phyloP scores from a whole-genome alignment of 2,888 invertebrate species.

The Tachina lurida region DNA sequence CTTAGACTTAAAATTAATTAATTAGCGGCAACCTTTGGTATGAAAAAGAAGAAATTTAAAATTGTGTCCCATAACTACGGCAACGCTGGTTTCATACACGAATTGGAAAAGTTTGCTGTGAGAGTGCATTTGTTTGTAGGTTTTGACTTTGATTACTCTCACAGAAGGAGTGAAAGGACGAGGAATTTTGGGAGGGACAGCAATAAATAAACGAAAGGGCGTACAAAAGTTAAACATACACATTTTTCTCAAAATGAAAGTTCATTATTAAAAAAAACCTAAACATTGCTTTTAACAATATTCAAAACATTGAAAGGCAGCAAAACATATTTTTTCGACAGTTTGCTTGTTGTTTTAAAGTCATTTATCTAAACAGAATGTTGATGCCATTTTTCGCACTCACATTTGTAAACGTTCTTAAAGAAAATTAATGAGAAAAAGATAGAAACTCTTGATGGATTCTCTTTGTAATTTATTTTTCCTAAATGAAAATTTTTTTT shows the following conservation, averaged over 20 bases:
- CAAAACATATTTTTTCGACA: not conserved
- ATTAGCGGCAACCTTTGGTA: too few relatives aligned
- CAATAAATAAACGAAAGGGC: constrained; percentile 31
- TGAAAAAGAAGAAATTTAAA: too few relatives aligned
- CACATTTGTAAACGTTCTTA: not conserved
- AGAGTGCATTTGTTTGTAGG: not conserved
- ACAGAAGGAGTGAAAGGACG: constrained; percentile 32
- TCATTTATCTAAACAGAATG: constrained; percentile 57
- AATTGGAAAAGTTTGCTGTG: not conserved
- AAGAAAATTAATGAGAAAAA: constrained; percentile 42
- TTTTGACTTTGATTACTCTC: constrained; percentile 30
- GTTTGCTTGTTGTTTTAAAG: constrained; percentile 31
- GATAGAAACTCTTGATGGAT: constrained; percentile 65
- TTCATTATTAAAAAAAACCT: constrained; percentile 15
- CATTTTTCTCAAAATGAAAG: constrained; percentile 61
- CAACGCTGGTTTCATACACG: not conserved
- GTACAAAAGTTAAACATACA: constrained; percentile 34
- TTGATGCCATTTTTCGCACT: constrained; percentile 20
- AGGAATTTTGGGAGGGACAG: constrained; percentile 19
- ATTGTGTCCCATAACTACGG: not conserved
- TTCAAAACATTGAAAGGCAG: constrained; percentile 5
- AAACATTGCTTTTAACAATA: constrained; percentile 1
- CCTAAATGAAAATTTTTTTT: constrained; percentile 42
- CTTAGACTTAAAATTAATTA: too few relatives aligned
- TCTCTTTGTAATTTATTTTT: constrained; percentile 78